A percentile compares a stretch with the other conserved stretches of the same genome.
phyloP scores from a whole-genome alignment of 2,888 invertebrate genomes.

The Epinotia demarniana region DNA sequence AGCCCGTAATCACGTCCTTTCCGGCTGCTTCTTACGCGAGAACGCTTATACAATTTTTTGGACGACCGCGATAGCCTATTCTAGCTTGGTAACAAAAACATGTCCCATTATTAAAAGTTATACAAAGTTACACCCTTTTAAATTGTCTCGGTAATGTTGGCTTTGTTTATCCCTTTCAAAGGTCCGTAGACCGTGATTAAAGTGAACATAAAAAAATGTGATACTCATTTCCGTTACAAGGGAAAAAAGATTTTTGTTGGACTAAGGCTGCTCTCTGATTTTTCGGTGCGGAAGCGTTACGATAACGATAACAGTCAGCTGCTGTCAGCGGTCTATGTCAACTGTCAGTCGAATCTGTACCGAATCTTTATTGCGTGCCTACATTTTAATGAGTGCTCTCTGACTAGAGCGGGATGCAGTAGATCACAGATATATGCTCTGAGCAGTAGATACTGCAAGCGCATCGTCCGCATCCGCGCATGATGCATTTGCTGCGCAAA shows the following conservation, averaged over 20 bases:
- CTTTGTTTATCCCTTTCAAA: conserved; percentile 56
- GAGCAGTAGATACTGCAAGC: too few species aligned
- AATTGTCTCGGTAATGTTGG: neutral
- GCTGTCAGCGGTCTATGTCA: too few species aligned
- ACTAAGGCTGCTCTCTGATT: conserved; percentile 30
- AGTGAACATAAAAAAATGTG: conserved; percentile 56
- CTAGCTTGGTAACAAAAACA: neutral
- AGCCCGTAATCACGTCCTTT: conserved; percentile 36
- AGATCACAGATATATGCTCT: too few species aligned
- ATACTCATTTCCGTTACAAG: conserved; percentile 56
- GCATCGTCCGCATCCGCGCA: too few species aligned
- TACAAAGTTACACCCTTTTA: conserved; percentile 2
- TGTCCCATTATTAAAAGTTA: neutral
- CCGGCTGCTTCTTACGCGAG: conserved; percentile 33
- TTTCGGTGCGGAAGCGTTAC: too few species aligned
- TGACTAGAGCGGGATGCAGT: too few species aligned
- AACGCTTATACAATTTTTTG: conserved; percentile 47
- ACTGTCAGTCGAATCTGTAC: too few species aligned
- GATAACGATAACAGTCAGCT: too few species aligned
- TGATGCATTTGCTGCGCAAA: too few species aligned
- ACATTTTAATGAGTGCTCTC: too few species aligned
- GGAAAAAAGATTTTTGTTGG: conserved; percentile 60
- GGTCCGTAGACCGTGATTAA: conserved; percentile 57
- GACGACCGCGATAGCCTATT: conserved; percentile 41
- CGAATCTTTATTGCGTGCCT: too few species aligned